These are phyloP conservation scores for Campaea margaritaria DNA, from an alignment of 2,888 invertebrate species.

Conservation along the genomic window DNA sequence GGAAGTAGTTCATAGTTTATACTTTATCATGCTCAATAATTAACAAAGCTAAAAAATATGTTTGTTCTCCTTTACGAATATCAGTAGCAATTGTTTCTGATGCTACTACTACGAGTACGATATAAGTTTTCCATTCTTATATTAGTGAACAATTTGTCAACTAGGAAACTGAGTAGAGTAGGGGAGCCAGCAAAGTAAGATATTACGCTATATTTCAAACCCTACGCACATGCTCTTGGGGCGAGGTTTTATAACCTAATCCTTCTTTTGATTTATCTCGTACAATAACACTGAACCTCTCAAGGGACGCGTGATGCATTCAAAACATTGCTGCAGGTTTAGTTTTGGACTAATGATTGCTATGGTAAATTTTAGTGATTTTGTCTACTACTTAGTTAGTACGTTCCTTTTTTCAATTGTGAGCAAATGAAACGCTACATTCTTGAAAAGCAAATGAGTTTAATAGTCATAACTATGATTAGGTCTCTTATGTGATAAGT, in stretches of 20 bases:
- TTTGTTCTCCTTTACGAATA: not conserved
- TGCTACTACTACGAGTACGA: not conserved
- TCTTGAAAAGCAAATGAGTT: too few species aligned
- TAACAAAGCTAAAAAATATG: too few species aligned
- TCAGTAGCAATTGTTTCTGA: not conserved
- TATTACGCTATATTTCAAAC: conserved; percentile 60
- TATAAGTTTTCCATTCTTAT: not conserved
- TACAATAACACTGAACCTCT: conserved; percentile 38
- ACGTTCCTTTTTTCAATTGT: too few species aligned
- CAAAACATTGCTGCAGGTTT: conserved; percentile 2
- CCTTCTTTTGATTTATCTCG: conserved; percentile 43
- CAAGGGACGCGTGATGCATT: conserved; percentile 22
- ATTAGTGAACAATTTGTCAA: conserved; percentile 16
- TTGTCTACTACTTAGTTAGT: too few species aligned
- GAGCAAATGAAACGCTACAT: too few species aligned
- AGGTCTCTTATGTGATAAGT: too few species aligned
- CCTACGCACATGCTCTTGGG: conserved; percentile 56
- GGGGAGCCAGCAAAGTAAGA: conserved; percentile 40
- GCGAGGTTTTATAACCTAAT: conserved; percentile 47
- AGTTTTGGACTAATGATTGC: not conserved
- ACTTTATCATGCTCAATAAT: not conserved
- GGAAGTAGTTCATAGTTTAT: not conserved
- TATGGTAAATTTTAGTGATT: too few species aligned
- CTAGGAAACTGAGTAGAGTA: conserved; percentile 4
- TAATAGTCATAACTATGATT: too few species aligned